Conservation (phyloP, 2,888 invertebrate species). For the Pterostichus madidus region DNA sequence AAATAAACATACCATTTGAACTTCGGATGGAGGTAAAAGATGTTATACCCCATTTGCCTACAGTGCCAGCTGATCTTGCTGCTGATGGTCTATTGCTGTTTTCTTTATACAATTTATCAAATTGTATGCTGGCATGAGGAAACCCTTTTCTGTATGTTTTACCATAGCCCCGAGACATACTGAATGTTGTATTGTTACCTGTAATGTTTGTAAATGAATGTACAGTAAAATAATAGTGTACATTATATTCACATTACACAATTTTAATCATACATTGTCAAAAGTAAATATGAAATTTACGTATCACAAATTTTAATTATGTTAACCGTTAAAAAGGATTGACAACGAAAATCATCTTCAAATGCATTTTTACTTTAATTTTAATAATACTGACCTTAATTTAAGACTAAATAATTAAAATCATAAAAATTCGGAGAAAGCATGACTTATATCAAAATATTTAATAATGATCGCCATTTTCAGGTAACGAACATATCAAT, state of each 20-base stretch:
- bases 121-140: slow-evolving; percentile 80
- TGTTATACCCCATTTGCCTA: slow-evolving; percentile 96
- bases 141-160: slow-evolving; percentile 76
- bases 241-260: neutral
- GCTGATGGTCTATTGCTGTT: slow-evolving; percentile 93
- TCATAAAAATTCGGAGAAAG: slow-evolving; percentile 66
- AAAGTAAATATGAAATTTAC: slow-evolving; percentile 20
- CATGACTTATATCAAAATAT: slow-evolving; percentile 66
- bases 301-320: slow-evolving; percentile 11
- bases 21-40: slow-evolving; percentile 94
- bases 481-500: slow-evolving; percentile 65
- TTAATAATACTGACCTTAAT: slow-evolving; percentile 61
- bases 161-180: slow-evolving; percentile 78
- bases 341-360: neutral
- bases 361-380: slow-evolving; percentile 6
- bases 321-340: slow-evolving; percentile 6
- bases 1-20: slow-evolving; percentile 81
- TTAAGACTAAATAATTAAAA: slow-evolving; percentile 47
- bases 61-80: slow-evolving; percentile 92
- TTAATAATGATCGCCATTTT: slow-evolving; percentile 67
- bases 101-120: slow-evolving; percentile 84
- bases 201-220: neutral
- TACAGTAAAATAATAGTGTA: too few species aligned
- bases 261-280: slow-evolving; percentile 18
- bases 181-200: slow-evolving; percentile 55